These are phyloP conservation scores for Cuniculus paca DNA, from an alignment of 2,797 vertebrate species.

Conservation along the genomic window DNA sequence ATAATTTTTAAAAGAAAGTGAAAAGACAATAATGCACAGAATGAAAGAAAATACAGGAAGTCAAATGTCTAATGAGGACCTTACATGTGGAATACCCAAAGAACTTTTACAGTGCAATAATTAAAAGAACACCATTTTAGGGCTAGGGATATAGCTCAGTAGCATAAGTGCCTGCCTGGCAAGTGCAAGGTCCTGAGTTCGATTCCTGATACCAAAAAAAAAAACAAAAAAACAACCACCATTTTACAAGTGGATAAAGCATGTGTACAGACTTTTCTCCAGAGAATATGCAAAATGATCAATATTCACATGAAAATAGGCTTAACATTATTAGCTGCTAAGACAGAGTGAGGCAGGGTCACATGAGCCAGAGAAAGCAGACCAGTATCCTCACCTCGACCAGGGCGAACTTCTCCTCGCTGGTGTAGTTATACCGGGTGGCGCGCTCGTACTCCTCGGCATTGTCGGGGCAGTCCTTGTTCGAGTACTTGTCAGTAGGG, in stretches of 20 bases:
- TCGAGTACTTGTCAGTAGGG: conserved; percentile 99
- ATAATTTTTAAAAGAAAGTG: not conserved
- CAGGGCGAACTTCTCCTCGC: conserved; percentile 98
- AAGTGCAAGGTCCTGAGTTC: no score
- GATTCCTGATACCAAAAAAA: no score
- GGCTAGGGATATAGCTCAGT: no score
- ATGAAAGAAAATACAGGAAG: not conserved
- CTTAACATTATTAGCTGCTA: not conserved
- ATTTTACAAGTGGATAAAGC: not conserved
- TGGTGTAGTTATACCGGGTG: conserved; percentile 99
- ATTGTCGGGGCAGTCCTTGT: conserved; percentile 98
- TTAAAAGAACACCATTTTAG: not conserved
- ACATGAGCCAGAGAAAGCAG: not conserved
- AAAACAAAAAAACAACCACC: not conserved
- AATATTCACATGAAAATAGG: not conserved
- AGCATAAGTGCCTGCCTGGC: no score
- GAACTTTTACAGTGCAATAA: not conserved
- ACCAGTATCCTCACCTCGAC: conserved; percentile 92
- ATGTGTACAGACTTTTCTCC: not conserved
- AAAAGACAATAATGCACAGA: not conserved
- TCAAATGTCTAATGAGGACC: not conserved
- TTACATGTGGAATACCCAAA: not conserved
- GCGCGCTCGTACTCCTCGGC: conserved; percentile 98
- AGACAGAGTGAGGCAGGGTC: not conserved
- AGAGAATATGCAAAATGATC: not conserved